phyloP scores from a whole-genome alignment of 2,113 vertebrate genomes.

The Nansenia antarctica region DNA sequence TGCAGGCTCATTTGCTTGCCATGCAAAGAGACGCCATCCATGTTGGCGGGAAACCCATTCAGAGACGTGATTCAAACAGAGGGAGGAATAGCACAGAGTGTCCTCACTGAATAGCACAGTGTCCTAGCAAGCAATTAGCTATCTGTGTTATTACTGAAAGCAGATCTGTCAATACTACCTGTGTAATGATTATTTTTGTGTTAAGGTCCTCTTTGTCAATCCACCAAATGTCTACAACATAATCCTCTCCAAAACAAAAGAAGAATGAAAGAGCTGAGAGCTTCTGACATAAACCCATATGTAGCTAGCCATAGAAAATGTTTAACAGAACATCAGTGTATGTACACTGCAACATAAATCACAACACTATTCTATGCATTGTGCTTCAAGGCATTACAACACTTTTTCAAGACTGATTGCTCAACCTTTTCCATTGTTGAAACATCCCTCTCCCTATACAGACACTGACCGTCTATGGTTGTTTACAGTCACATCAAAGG shows the following conservation, averaged over 20 bases:
- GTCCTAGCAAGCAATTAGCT: constrained; percentile 23
- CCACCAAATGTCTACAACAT: neutral
- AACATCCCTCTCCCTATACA: neutral
- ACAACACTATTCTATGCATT: too few species aligned
- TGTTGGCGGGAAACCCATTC: neutral
- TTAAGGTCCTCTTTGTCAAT: constrained; percentile 8
- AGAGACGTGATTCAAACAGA: neutral
- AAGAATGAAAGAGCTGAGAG: constrained; percentile 1
- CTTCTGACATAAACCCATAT: too few species aligned
- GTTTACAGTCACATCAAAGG: too few species aligned
- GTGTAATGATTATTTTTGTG: neutral
- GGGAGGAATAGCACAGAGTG: neutral
- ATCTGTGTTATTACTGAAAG: constrained; percentile 10
- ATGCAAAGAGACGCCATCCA: constrained; percentile 48
- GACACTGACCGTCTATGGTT: neutral
- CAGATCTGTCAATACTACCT: neutral
- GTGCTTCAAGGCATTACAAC: too few species aligned
- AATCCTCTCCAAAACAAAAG: neutral
- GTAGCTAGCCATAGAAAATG: too few species aligned
- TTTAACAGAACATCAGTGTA: too few species aligned
- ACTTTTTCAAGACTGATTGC: too few species aligned
- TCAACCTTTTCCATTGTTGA: too few species aligned
- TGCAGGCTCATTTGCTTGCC: constrained; percentile 52
- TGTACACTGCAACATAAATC: too few species aligned
- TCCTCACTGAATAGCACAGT: constrained; percentile 25